Evolutionary conservation across 2,888 invertebrate genomes (phyloP).

Genomic region (Lasiommata megera): DNA sequence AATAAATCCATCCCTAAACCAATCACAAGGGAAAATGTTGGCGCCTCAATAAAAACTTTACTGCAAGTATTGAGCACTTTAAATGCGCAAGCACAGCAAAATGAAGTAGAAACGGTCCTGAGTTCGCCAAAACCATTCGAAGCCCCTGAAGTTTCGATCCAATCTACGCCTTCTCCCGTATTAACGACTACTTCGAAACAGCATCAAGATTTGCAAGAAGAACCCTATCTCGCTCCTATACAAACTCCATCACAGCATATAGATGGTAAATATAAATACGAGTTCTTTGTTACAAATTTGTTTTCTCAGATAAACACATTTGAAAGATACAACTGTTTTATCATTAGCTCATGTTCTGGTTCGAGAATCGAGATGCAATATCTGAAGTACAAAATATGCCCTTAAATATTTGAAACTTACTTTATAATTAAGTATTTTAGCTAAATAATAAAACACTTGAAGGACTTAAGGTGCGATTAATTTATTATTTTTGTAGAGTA

Average conservation of each 20-base stretch:
- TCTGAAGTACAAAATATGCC: too few species aligned
- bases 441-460: too few species aligned
- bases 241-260: slow-evolving; percentile 67
- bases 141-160: slow-evolving; percentile 40
- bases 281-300: too few species aligned
- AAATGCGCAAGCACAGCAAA: slow-evolving; percentile 71
- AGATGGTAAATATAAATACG: slow-evolving; percentile 61
- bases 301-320: too few species aligned
- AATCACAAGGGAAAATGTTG: slow-evolving; percentile 88
- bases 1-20: slow-evolving; percentile 89
- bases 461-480: too few species aligned
- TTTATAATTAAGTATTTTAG: too few species aligned
- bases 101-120: slow-evolving; percentile 57
- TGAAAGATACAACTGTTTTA: too few species aligned
- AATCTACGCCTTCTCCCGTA: slow-evolving; percentile 47
- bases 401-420: too few species aligned
- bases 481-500: slow-evolving; percentile 43
- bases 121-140: slow-evolving; percentile 66
- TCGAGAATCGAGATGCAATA: too few species aligned
- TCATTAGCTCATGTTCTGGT: too few species aligned
- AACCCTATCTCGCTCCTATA: slow-evolving; percentile 61
- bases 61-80: slow-evolving; percentile 87
- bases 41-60: slow-evolving; percentile 88
- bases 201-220: slow-evolving; percentile 52
- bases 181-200: slow-evolving; percentile 44